Evolutionary conservation across 2,113 vertebrate genomes (phyloP).

Genomic region (Urocynchramus pylzowi): DNA sequence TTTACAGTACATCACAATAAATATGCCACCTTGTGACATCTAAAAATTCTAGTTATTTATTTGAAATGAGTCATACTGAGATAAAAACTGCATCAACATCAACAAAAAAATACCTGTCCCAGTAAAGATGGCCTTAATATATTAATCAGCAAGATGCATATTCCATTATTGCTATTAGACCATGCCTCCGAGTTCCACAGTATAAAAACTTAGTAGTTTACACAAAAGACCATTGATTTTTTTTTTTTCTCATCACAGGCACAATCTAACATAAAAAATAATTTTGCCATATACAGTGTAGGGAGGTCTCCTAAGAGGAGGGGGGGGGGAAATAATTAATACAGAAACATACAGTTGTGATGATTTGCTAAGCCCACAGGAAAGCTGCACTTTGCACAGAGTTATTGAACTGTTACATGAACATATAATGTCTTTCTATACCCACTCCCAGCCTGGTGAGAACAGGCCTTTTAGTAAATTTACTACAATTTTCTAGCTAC

Average conservation of each 20-base stretch:
- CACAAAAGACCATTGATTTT: conserved; percentile 58
- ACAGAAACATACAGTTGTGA: conserved; percentile 12
- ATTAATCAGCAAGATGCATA: conserved; percentile 60
- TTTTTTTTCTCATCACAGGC: conserved; percentile 67
- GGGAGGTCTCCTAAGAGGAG: not conserved
- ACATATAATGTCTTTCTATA: not conserved
- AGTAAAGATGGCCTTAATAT: conserved; percentile 47
- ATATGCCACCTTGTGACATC: conserved; percentile 60
- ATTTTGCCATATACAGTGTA: conserved; percentile 37
- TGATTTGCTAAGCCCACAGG: conserved; percentile 33
- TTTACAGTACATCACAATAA: conserved; percentile 68
- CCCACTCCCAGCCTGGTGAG: not conserved
- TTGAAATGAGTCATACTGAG: conserved; percentile 27
- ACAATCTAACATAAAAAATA: conserved; percentile 73
- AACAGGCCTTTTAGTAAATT: not conserved
- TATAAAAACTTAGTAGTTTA: conserved; percentile 61
- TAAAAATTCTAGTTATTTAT: conserved; percentile 56
- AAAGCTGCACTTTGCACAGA: conserved; percentile 45
- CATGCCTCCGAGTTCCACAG: conserved; percentile 67
- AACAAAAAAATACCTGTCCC: conserved; percentile 62
- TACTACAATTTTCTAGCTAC: not conserved
- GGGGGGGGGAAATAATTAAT: not conserved
- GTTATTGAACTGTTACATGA: not conserved
- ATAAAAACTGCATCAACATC: conserved; percentile 64
- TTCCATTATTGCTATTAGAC: conserved; percentile 71